Conservation (phyloP, 2,888 invertebrate species). For the Eurytoma adleriae region DNA sequence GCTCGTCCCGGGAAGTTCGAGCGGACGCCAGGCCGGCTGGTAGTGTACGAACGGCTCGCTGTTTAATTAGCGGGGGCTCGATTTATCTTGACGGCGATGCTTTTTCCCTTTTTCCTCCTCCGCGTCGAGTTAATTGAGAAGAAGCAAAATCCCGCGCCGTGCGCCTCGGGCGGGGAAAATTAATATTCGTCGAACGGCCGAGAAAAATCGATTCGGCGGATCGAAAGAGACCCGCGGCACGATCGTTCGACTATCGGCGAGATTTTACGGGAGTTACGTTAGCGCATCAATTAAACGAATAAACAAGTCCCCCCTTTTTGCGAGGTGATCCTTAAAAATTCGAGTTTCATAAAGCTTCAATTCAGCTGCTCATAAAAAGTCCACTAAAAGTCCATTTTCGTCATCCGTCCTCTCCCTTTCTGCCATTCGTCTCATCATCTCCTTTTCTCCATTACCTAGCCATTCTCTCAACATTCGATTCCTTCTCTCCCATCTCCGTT, state of each 20-base stretch:
- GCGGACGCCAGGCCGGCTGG: not conserved
- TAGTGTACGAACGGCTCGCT: not conserved
- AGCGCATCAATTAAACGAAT: slow-evolving; percentile 10
- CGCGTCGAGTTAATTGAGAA: too few relatives aligned
- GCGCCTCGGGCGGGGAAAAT: too few relatives aligned
- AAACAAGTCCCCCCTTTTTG: not conserved
- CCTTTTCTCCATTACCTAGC: slow-evolving; percentile 46
- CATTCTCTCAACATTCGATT: slow-evolving; percentile 49
- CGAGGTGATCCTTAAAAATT: slow-evolving; percentile 29
- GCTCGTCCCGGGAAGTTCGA: not conserved
- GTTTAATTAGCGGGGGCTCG: not conserved
- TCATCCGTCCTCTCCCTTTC: slow-evolving; percentile 31
- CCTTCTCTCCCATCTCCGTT: not conserved
- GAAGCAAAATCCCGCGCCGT: too few relatives aligned
- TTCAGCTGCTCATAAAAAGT: slow-evolving; percentile 50
- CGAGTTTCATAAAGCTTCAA: slow-evolving; percentile 41
- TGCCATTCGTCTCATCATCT: slow-evolving; percentile 48
- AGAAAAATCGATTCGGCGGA: not conserved
- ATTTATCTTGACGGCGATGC: not conserved
- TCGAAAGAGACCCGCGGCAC: not conserved
- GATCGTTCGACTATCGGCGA: not conserved
- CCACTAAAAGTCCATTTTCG: slow-evolving; percentile 52
- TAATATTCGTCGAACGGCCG: too few relatives aligned
- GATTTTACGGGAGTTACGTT: not conserved
- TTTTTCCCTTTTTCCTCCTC: too few relatives aligned